phyloP scores from a whole-genome alignment of 2,113 vertebrate genomes.

The Conger conger region DNA sequence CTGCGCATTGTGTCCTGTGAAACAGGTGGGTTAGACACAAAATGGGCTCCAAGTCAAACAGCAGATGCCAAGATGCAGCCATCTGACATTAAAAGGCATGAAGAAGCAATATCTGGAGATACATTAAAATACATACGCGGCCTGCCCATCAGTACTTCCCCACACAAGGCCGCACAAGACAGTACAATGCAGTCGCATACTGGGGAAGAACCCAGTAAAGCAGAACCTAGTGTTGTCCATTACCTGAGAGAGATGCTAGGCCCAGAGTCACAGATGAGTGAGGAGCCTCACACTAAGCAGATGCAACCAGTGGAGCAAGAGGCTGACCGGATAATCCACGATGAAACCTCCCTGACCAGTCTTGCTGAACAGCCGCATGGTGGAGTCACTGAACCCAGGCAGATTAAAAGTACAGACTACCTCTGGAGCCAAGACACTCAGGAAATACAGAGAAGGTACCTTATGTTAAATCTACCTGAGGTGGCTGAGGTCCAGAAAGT shows the following conservation, averaged over 20 bases:
- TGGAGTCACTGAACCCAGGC: background rate
- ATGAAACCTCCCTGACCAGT: background rate
- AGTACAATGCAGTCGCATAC: background rate
- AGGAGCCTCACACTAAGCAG: background rate
- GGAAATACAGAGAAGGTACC: constrained; percentile 46
- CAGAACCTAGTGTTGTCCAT: background rate
- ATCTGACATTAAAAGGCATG: background rate
- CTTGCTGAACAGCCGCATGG: background rate
- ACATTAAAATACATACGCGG: background rate
- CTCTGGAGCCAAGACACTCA: constrained; percentile 13
- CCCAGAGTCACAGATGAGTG: background rate
- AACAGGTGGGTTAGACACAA: constrained; percentile 6
- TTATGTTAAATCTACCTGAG: constrained; percentile 50
- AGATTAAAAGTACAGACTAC: constrained; percentile 13
- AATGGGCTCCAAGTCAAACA: background rate
- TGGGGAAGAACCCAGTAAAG: background rate
- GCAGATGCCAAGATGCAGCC: background rate
- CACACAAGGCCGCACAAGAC: background rate
- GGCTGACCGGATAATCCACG: background rate
- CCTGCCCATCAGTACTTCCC: background rate
- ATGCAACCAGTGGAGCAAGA: background rate
- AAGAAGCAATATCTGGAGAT: background rate
- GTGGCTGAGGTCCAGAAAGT: background rate
- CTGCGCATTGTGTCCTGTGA: constrained; percentile 1
- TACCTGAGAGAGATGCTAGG: background rate